Evolutionary conservation across 35 echinoderm and acorn worm species (phyloP).

Genomic region (Apostichopus japonicus): DNA sequence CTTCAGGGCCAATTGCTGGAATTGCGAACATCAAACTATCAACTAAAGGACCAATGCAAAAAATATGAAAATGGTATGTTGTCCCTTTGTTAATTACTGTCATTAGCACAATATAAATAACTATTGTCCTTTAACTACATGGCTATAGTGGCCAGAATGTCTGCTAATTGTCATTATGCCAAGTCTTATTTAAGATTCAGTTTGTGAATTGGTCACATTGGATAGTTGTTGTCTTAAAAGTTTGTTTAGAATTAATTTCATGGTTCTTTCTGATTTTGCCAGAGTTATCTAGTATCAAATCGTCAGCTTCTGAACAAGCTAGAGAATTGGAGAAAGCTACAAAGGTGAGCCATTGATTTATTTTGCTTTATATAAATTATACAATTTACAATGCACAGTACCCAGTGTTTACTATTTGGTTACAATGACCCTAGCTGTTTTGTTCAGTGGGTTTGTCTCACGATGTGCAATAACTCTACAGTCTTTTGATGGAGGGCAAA

Average conservation of each 20-base stretch:
- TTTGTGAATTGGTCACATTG: no score
- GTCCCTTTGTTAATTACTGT: no score
- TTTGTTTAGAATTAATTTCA: background rate
- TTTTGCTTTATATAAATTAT: background rate
- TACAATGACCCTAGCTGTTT: no score
- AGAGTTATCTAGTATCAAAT: constrained; percentile 76
- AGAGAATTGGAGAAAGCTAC: constrained; percentile 93
- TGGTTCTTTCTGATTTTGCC: constrained; percentile 1
- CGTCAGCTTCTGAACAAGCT: constrained; percentile 60
- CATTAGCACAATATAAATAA: no score
- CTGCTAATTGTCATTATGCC: no score
- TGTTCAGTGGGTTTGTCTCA: no score
- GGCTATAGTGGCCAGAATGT: no score
- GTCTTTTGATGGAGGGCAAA: no score
- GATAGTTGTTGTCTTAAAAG: no score
- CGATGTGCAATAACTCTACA: no score
- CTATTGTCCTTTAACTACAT: no score
- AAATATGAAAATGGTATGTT: constrained; percentile 78
- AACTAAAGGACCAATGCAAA: constrained; percentile 84
- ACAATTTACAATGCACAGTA: background rate
- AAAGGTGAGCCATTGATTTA: constrained; percentile 68
- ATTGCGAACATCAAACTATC: constrained; percentile 91
- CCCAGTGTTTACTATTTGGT: background rate
- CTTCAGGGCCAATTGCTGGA: constrained; percentile 90
- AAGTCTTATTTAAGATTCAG: no score